These are phyloP conservation scores for Lepidurus packardi DNA, from an alignment of 1,140 invertebrate species.

Conservation along the genomic window DNA sequence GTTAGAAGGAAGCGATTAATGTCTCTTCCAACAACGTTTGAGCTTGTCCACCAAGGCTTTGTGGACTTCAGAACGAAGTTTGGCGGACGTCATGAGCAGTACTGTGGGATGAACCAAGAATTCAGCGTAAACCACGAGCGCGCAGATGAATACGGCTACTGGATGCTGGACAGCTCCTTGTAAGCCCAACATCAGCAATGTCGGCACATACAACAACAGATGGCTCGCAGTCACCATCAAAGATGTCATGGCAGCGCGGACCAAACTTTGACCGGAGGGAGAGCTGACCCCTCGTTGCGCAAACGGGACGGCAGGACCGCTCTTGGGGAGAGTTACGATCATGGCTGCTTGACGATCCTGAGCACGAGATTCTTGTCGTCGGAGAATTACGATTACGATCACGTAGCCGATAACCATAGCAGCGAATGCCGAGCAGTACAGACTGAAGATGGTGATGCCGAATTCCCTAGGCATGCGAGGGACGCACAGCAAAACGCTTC, in stretches of 20 bases:
- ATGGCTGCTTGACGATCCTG: not conserved
- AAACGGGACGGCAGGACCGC: not conserved
- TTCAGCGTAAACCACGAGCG: conserved; percentile 42
- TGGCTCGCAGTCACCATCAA: conserved; percentile 41
- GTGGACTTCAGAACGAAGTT: conserved; percentile 39
- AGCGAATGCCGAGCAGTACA: conserved; percentile 42
- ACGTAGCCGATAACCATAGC: conserved; percentile 41
- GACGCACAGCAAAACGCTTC: conserved; percentile 42
- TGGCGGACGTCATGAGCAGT: conserved; percentile 39
- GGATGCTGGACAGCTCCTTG: conserved; percentile 40
- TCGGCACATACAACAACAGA: conserved; percentile 40
- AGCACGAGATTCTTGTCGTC: conserved; percentile 4
- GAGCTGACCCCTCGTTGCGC: not conserved
- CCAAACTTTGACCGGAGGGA: conserved; percentile 34
- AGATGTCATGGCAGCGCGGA: conserved; percentile 39
- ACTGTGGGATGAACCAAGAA: conserved; percentile 42
- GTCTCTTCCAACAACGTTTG: conserved; percentile 21
- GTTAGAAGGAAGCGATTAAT: not conserved
- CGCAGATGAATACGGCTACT: conserved; percentile 40
- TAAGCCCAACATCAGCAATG: conserved; percentile 41
- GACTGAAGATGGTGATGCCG: conserved; percentile 41
- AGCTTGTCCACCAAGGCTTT: conserved; percentile 13
- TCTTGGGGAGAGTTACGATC: conserved; percentile 6
- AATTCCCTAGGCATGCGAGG: conserved; percentile 42
- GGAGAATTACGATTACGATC: conserved; percentile 37